Base-by-base conservation (phyloP, 2,888 invertebrate species). In the Liposcelis brunnea region DNA sequence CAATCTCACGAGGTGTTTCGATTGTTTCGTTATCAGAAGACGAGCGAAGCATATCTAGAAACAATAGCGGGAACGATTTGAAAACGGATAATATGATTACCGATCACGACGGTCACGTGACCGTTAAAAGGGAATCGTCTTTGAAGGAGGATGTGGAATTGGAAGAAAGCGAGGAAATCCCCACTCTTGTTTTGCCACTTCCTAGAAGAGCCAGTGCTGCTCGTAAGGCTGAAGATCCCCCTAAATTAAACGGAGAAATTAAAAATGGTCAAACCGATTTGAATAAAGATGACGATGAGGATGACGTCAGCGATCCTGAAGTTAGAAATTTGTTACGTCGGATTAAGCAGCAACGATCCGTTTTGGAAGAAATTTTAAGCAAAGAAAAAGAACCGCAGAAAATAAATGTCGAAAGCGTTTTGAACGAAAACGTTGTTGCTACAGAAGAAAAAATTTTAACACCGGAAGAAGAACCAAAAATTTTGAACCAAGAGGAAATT, bases 1-100 rank as follows among this genome's bases (percentile, higher is more conserved):
- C 52, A 21, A 58, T 62, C 0, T 70, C 68, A 53, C 66, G 75
- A 51, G 70, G 72, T 2, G 60, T 76, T n/a, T 77, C 77, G 1
- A 77, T 77, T n/a, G 69, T 71, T 49, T 75, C 77, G 1, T 63
- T 75, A 26, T 75, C 76, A 1, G 76, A 76, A 58, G 76, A 76
- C 51, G 77, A 77, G 18, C 65, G 32, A 44, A 42, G n/a, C 44
- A 47, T n/a, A 50, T 45, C 40, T 40, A 38, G 36, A 8, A 38
- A 42, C 18, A 43, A 42, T 31, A n/a, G 21, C 19, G 45, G 33
- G 31, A 31, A 32, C 18, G 33, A 14, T 11, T 21, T 43, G 4
- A 35, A n/a, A 16, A n/a, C 6, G 6, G 12, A n/a, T 14, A 19
- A 40, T 19, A 12, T 42, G 38, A 47, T 35, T n/a, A 40, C 38